Percentiles rank a stretch among this genome's conserved stretches.
These are phyloP conservation scores for Scaptomyza polygonia DNA, from an alignment of 2,888 invertebrate genomes.

Conservation along the genomic window DNA sequence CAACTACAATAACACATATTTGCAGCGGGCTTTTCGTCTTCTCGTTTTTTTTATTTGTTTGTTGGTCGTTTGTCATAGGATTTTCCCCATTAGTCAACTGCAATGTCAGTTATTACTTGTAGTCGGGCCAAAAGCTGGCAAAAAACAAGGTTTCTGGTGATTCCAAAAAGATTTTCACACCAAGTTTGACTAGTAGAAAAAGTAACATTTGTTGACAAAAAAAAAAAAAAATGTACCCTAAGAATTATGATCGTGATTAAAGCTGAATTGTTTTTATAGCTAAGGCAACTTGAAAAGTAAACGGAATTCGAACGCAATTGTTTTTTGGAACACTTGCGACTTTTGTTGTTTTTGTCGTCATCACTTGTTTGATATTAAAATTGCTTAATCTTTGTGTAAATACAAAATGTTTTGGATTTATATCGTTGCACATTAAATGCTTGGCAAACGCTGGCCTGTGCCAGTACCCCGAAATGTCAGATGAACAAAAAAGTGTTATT, in stretches of 20 bases:
- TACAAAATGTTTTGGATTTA: constrained; percentile 35
- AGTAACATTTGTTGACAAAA: neutral
- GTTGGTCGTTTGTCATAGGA: constrained; percentile 40
- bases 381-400: constrained; percentile 50
- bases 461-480: constrained; percentile 17
- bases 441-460: constrained; percentile 48
- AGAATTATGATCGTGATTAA: neutral
- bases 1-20: constrained; percentile 27
- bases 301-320: neutral
- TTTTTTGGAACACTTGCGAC: constrained; percentile 7
- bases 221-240: neutral
- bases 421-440: constrained; percentile 58
- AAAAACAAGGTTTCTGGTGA: neutral
- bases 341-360: neutral
- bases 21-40: constrained; percentile 17
- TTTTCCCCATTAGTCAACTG: constrained; percentile 57
- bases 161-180: neutral
- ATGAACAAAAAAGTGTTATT: constrained; percentile 67
- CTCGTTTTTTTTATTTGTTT: neutral
- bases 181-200: too few species aligned
- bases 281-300: neutral
- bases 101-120: constrained; percentile 43
- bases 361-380: constrained; percentile 29
- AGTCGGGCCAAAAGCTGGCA: constrained; percentile 24
- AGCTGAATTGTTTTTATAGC: too few species aligned